Percentiles rank a stretch among this genome's conserved stretches.
These are phyloP conservation scores for Gerosis bhagava DNA, from an alignment of 2,888 invertebrate species.

Conservation along the genomic window DNA sequence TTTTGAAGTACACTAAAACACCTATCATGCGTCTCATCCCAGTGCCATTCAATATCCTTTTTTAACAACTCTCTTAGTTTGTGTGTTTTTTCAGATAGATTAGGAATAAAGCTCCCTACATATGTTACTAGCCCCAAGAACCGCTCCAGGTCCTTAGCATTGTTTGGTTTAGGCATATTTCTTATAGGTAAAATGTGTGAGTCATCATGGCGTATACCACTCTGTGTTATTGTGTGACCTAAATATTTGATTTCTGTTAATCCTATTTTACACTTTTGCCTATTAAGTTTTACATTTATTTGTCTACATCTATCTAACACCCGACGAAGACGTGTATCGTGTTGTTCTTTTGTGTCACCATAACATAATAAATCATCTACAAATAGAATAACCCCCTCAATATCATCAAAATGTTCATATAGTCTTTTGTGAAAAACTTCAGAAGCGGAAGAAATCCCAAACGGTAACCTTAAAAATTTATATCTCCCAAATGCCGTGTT, in stretches of 20 bases:
- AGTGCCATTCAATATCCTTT: conserved; percentile 9
- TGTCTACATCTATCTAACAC: conserved; percentile 13
- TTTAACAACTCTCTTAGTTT: background rate
- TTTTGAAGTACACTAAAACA: background rate
- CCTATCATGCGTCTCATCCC: conserved; percentile 1
- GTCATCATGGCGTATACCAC: background rate
- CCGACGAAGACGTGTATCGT: conserved; percentile 5
- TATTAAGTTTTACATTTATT: conserved; percentile 22
- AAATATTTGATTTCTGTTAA: conserved; percentile 2
- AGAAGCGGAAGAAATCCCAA: conserved; percentile 34
- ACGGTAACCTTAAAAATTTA: conserved; percentile 35
- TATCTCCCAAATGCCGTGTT: conserved; percentile 36
- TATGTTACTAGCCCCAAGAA: conserved; percentile 1
- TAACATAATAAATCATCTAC: conserved; percentile 32
- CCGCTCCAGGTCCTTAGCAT: background rate
- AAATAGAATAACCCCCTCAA: conserved; percentile 31
- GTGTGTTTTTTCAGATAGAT: conserved; percentile 2
- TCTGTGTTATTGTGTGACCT: background rate
- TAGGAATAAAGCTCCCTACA: background rate
- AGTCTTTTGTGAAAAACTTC: conserved; percentile 36
- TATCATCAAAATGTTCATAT: conserved; percentile 29
- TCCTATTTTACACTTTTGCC: conserved; percentile 18
- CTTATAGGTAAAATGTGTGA: background rate
- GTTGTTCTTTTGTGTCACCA: background rate
- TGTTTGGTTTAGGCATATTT: conserved; percentile 6